A percentile compares a stretch with the other conserved stretches of the same genome.
Conservation (phyloP, 2,113 vertebrate genomes). For the Agapornis roseicollis region DNA sequence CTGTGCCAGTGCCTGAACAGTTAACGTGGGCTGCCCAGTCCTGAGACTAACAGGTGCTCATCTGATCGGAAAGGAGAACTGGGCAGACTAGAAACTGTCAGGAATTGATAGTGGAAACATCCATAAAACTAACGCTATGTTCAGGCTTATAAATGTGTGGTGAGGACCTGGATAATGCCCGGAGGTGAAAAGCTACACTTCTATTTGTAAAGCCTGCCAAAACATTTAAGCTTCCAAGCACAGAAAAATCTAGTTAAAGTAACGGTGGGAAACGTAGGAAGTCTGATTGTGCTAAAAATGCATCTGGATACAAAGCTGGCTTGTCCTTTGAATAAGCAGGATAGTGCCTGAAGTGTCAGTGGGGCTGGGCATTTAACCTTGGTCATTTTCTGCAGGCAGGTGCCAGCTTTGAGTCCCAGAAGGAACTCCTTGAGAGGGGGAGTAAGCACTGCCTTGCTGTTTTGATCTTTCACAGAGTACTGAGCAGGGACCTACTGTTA, state of each 20-base stretch:
- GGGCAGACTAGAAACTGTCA: background rate
- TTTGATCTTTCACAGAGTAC: background rate
- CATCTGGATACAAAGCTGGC: background rate
- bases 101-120: fast-evolving
- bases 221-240: background rate
- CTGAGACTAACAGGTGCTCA: background rate
- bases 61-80: background rate
- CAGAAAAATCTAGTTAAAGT: background rate
- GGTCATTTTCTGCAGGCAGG: background rate
- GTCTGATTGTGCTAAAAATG: background rate
- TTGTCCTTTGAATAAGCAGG: background rate
- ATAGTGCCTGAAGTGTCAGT: background rate
- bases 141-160: background rate
- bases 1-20: background rate
- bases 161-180: background rate
- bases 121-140: background rate
- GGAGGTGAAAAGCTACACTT: background rate
- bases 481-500: background rate
- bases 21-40: background rate
- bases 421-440: background rate
- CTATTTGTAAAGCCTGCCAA: constrained; percentile 5
- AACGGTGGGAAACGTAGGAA: background rate
- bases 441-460: background rate
- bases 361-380: background rate
- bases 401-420: background rate